These are phyloP conservation scores for Phasia obesa DNA, from an alignment of 2,888 invertebrate genomes.

Conservation along the genomic window DNA sequence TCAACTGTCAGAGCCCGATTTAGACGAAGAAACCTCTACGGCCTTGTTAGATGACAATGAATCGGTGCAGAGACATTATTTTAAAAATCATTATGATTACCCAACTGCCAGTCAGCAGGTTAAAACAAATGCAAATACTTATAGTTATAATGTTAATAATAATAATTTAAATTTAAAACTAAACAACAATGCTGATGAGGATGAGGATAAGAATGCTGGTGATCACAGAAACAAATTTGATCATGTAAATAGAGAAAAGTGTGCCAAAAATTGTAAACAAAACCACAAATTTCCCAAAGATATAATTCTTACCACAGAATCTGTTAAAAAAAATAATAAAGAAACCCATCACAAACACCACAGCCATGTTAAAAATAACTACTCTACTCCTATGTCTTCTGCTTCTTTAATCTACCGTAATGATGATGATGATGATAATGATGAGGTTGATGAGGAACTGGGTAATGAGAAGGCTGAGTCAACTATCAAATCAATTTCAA, in stretches of 20 bases:
- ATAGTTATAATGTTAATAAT: conserved; percentile 49
- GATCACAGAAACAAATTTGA: conserved; percentile 36
- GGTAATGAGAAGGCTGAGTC: background rate
- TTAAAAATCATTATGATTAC: conserved; percentile 33
- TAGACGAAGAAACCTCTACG: conserved; percentile 54
- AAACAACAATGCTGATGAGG: conserved; percentile 1
- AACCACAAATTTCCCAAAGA: conserved; percentile 56
- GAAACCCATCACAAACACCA: conserved; percentile 1
- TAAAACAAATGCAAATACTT: conserved; percentile 43
- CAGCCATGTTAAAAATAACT: conserved; percentile 21
- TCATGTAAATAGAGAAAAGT: conserved; percentile 73
- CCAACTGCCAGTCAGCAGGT: conserved; percentile 36
- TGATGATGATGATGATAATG: background rate
- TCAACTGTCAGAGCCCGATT: conserved; percentile 36
- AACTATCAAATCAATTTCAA: conserved; percentile 29
- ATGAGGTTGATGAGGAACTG: background rate
- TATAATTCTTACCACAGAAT: conserved; percentile 36
- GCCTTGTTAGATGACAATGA: conserved; percentile 75
- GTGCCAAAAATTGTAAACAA: conserved; percentile 76
- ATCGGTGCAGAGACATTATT: conserved; percentile 7
- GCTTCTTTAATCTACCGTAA: conserved; percentile 32
- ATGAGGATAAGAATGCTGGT: background rate
- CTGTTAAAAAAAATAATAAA: conserved; percentile 25
- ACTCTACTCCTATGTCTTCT: conserved; percentile 52
- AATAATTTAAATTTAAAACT: conserved; percentile 45